phyloP scores from a whole-genome alignment of 1,140 invertebrate species.

The Phymastichus coffea region DNA sequence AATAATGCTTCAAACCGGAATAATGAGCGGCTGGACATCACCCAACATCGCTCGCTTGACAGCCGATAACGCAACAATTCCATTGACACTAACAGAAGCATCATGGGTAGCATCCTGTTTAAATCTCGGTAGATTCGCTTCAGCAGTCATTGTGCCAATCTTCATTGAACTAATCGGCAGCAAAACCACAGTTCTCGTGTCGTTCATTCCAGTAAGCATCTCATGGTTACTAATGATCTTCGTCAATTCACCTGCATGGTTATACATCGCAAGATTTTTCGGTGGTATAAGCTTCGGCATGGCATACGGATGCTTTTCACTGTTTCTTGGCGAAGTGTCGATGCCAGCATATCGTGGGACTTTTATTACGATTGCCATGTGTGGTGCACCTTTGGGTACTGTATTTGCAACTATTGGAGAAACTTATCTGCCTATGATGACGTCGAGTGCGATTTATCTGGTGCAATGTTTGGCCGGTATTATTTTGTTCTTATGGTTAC shows the following conservation, averaged over 20 bases:
- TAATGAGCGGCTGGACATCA: constrained; percentile 55
- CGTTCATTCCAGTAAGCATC: constrained; percentile 60
- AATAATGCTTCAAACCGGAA: constrained; percentile 27
- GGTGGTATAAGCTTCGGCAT: constrained; percentile 67
- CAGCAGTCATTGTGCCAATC: constrained; percentile 39
- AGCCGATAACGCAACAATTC: constrained; percentile 52
- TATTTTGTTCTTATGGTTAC: constrained; percentile 65
- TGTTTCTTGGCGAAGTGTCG: constrained; percentile 67
- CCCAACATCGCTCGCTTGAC: constrained; percentile 57
- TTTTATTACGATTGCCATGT: constrained; percentile 64
- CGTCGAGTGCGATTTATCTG: constrained; percentile 57
- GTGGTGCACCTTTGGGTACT: constrained; percentile 57
- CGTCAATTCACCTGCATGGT: constrained; percentile 52
- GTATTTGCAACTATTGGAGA: constrained; percentile 66
- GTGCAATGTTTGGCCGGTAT: constrained; percentile 59
- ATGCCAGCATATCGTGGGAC: constrained; percentile 65
- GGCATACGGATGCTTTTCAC: constrained; percentile 62
- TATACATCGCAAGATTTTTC: constrained; percentile 58
- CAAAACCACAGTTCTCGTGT: constrained; percentile 63
- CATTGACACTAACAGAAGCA: constrained; percentile 59
- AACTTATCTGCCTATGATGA: constrained; percentile 58
- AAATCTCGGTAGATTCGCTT: constrained; percentile 52
- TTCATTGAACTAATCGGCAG: constrained; percentile 60
- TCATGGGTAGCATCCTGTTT: constrained; percentile 66
- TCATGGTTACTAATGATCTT: constrained; percentile 65